phyloP scores from a whole-genome alignment of 2,888 invertebrate genomes.

The Stenodera caucasica region DNA sequence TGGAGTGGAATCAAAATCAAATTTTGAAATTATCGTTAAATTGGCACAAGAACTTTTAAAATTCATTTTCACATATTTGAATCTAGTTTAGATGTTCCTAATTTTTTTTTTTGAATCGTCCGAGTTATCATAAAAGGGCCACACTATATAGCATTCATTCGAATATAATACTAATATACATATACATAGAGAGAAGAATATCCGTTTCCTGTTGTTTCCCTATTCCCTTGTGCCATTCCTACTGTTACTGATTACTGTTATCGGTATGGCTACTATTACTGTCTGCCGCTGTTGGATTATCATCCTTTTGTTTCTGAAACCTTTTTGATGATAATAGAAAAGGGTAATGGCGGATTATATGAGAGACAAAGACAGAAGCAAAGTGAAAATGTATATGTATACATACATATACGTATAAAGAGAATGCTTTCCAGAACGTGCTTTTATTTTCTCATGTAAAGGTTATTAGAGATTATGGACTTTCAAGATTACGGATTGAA shows the following conservation, averaged over 20 bases:
- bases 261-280: constrained; percentile 44
- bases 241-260: constrained; percentile 39
- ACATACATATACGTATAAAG: too few relatives aligned
- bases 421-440: constrained; percentile 36
- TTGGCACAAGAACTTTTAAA: too few relatives aligned
- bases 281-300: constrained; percentile 41
- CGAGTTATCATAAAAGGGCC: too few relatives aligned
- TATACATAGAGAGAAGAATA: constrained; percentile 9
- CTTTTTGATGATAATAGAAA: constrained; percentile 48
- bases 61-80: too few relatives aligned
- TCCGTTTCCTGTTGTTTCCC: constrained; percentile 31
- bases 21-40: too few relatives aligned
- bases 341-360: constrained; percentile 43
- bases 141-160: too few relatives aligned
- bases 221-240: constrained; percentile 25
- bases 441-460: constrained; percentile 39
- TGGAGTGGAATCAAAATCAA: too few relatives aligned
- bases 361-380: not conserved
- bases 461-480: constrained; percentile 43
- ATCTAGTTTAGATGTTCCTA: too few relatives aligned
- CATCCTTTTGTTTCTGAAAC: constrained; percentile 50
- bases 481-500: constrained; percentile 41
- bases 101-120: too few relatives aligned
- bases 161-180: too few relatives aligned
- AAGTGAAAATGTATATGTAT: too few relatives aligned